A percentile compares a stretch with the other conserved stretches of the same genome.
Conservation (phyloP, 2,113 vertebrate species). For the Globicephala melas region DNA sequence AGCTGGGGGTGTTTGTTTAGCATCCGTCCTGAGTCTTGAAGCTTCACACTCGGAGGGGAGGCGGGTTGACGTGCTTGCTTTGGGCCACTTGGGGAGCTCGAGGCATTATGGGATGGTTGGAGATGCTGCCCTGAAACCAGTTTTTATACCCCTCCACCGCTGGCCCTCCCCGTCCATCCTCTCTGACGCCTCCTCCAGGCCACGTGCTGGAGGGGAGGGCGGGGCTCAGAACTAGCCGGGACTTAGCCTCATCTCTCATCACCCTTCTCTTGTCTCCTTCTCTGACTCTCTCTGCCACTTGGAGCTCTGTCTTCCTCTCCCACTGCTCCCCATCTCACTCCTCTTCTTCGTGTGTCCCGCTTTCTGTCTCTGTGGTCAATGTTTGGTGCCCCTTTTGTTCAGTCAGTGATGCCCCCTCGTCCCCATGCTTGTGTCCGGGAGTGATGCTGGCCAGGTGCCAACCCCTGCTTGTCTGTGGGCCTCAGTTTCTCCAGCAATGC, state of each 20-base stretch:
- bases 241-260: not conserved
- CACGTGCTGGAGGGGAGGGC: not conserved
- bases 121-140: not conserved
- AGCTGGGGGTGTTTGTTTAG: conserved; percentile 51
- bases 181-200: not conserved
- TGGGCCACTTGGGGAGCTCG: conserved; percentile 65
- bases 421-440: not conserved
- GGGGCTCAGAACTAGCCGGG: not conserved
- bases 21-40: conserved; percentile 18
- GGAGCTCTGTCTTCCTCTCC: not conserved
- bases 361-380: not conserved
- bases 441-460: not conserved
- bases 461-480: not conserved
- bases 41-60: not conserved
- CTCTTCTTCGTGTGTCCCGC: not conserved
- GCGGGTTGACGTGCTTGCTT: conserved; percentile 62
- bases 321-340: not conserved
- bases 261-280: not conserved
- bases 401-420: not conserved
- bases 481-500: conserved; percentile 30
- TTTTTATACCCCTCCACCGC: not conserved
- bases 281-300: not conserved
- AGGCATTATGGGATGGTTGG: conserved; percentile 65
- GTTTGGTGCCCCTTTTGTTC: not conserved
- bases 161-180: no score